Evolutionary conservation across 2,888 invertebrate genomes (phyloP), one percentile per base, ranked within the genome.

Genomic region (Thera britannica): DNA sequence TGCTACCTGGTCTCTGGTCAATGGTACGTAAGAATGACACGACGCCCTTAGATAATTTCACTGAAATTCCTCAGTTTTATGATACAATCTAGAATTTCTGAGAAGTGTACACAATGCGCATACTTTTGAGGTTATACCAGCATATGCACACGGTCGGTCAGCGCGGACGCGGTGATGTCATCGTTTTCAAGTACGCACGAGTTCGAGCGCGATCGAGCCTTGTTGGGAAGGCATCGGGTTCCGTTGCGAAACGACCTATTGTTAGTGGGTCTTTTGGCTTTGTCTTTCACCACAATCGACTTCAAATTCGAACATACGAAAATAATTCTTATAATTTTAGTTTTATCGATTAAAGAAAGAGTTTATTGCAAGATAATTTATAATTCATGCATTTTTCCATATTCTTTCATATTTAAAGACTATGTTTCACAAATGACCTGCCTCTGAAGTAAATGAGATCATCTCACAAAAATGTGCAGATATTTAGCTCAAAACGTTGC

Each of bases 201-300:
- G 52, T 4, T 41, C 61, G 65, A 48, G 60, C 56, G 34, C 55
- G 46, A 3, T 48, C 68, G 52, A 9, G 54, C 66, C 69, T 11
- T 66, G 34, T 54, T 48, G 44, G 62, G 59, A 56, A 34, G 46
- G 52, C 52, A 46, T 63, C 23, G 34, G 36, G 7, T 38, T 55
- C 36, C 38, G 11, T 63, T 70, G 60, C 66, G 59, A 60, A 70
- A 70, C 70, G 57, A 58, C 49, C 57, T 63, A 70, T 66, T 70
- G 70, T 63, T 59, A 6, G 41, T 23, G 46, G 41, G 35, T 62
- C 58, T 58, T 58, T 65, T 46, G 44, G 44, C 44, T 46, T 46
- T 55, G 62, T 55, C 55, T 58, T 44, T 62, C 65, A 48, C 23
- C n/a, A 56, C 11, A n/a, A 23, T 38, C 48, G 34, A 48, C n/a